These are phyloP conservation scores for Rhinichthys osculus DNA, from an alignment of 2,797 vertebrate species.

Conservation along the genomic window DNA sequence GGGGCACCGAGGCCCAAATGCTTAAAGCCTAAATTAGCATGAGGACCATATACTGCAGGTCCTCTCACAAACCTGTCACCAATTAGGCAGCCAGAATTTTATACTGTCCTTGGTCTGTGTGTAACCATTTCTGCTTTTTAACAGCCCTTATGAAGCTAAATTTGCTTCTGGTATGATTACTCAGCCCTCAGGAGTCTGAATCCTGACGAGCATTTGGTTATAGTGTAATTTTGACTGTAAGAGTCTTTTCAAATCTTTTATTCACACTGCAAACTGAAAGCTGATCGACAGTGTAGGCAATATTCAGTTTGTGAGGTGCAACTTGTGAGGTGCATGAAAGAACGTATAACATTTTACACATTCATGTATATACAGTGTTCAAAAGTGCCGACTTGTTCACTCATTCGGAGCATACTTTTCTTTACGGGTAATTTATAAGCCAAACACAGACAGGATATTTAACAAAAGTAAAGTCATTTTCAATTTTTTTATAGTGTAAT, in stretches of 20 bases:
- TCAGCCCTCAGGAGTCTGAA: constrained; percentile 29
- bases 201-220: constrained; percentile 20
- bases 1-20: constrained; percentile 62
- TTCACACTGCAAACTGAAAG: constrained; percentile 39
- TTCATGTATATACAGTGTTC: not conserved
- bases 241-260: constrained; percentile 4
- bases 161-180: constrained; percentile 22
- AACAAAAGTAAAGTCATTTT: not conserved
- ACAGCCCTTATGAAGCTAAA: constrained; percentile 21
- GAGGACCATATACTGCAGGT: constrained; percentile 41
- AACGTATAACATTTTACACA: not conserved
- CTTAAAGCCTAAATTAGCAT: constrained; percentile 55
- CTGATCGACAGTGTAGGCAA: not conserved
- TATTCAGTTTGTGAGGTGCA: not conserved
- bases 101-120: constrained; percentile 50
- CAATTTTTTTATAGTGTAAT: not conserved
- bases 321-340: not conserved
- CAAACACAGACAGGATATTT: not conserved
- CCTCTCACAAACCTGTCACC: constrained; percentile 64
- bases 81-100: constrained; percentile 60
- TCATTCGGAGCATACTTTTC: not conserved
- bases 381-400: not conserved
- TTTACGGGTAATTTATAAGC: not conserved
- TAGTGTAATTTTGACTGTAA: not conserved
- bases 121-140: constrained; percentile 37